phyloP scores from a whole-genome alignment of 2,888 invertebrate genomes.

The Sinelater perroti region DNA sequence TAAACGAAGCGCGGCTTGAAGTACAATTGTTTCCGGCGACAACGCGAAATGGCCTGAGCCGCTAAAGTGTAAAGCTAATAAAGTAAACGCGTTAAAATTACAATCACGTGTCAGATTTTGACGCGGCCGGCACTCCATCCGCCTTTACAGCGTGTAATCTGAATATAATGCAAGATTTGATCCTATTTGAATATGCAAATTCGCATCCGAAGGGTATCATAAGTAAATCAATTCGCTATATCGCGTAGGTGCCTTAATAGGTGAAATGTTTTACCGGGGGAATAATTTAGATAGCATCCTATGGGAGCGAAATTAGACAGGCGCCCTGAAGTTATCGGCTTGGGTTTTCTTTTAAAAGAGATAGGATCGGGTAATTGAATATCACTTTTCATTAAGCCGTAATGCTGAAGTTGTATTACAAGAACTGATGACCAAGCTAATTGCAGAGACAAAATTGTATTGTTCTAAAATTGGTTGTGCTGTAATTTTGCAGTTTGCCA shows the following conservation, averaged over 20 bases:
- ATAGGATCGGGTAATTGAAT: too few relatives aligned
- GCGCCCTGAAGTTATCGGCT: too few relatives aligned
- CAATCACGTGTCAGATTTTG: slow-evolving; percentile 41
- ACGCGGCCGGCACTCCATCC: slow-evolving; percentile 40
- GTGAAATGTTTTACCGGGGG: slow-evolving; percentile 30
- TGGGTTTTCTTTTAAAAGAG: too few relatives aligned
- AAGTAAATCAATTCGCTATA: slow-evolving; percentile 34
- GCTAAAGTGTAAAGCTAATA: slow-evolving; percentile 35
- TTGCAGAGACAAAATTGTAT: too few relatives aligned
- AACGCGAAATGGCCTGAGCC: slow-evolving; percentile 16
- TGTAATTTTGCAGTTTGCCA: too few relatives aligned
- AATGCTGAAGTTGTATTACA: too few relatives aligned
- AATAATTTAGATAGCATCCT: slow-evolving; percentile 4
- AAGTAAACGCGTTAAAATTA: slow-evolving; percentile 40
- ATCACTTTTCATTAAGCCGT: too few relatives aligned
- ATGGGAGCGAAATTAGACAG: too few relatives aligned
- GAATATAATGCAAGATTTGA: slow-evolving; percentile 43
- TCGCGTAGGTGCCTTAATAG: slow-evolving; percentile 26
- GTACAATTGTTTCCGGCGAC: slow-evolving; percentile 23
- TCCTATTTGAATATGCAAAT: slow-evolving; percentile 44
- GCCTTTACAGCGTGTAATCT: slow-evolving; percentile 39
- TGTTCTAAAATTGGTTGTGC: too few relatives aligned
- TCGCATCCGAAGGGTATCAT: slow-evolving; percentile 33
- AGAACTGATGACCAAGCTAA: too few relatives aligned
- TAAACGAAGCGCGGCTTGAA: background rate